A percentile compares a stretch with the other conserved stretches of the same genome.
Conservation (phyloP, 2,888 invertebrate genomes). For the Stegophylla sp. region DNA sequence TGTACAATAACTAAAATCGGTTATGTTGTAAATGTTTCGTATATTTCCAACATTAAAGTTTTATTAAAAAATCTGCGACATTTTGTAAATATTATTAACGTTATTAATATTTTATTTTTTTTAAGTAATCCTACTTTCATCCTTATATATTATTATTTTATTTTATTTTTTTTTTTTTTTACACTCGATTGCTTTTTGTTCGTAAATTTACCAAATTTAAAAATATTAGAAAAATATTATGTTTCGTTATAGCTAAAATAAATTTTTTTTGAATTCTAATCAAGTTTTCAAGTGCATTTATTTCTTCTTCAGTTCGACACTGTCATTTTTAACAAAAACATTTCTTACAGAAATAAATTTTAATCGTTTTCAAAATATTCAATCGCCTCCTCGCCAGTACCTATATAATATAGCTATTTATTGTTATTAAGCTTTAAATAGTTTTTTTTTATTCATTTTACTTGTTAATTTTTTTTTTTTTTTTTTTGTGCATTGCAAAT, state of each 20-base stretch:
- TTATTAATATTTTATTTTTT: background rate
- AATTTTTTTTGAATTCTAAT: background rate
- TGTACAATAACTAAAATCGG: background rate
- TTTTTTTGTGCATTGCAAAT: constrained; percentile 11
- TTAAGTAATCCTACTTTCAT: constrained; percentile 24
- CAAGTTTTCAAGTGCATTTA: constrained; percentile 12
- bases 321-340: constrained; percentile 9
- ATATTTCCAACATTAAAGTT: background rate
- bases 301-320: background rate
- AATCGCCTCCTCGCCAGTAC: too few relatives aligned
- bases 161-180: too few relatives aligned
- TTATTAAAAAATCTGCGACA: background rate
- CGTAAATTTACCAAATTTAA: background rate
- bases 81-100: constrained; percentile 1
- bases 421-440: background rate
- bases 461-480: constrained; percentile 12
- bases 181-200: constrained; percentile 4
- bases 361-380: too few relatives aligned
- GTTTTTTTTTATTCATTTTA: too few relatives aligned
- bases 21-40: background rate
- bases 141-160: constrained; percentile 5
- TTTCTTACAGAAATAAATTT: too few relatives aligned
- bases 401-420: background rate
- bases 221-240: background rate
- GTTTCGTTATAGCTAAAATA: background rate